These are phyloP conservation scores for Drosophila buzzatii DNA, from an alignment of 2,888 invertebrate genomes.

Conservation along the genomic window DNA sequence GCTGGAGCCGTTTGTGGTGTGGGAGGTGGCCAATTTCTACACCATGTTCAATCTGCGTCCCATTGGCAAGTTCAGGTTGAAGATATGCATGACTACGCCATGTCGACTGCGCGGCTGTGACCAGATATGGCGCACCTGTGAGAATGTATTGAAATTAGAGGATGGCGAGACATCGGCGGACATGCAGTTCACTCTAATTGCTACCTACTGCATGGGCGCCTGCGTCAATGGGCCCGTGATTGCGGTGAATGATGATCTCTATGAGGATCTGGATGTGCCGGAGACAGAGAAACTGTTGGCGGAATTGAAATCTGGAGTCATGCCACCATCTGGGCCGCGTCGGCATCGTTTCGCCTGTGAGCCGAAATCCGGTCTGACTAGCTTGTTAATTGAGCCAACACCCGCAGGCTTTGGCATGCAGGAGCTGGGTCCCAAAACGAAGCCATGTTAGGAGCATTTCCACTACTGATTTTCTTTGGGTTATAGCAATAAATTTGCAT, in stretches of 20 bases:
- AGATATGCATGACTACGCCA: slow-evolving; percentile 55
- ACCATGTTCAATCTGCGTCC: slow-evolving; percentile 54
- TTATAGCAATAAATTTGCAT: slow-evolving; percentile 56
- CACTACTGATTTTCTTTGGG: slow-evolving; percentile 19
- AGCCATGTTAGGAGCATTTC: slow-evolving; percentile 10
- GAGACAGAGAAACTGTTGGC: slow-evolving; percentile 30
- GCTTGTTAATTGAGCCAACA: slow-evolving; percentile 35
- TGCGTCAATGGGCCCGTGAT: slow-evolving; percentile 62
- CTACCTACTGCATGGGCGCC: slow-evolving; percentile 51
- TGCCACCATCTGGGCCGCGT: slow-evolving; percentile 49
- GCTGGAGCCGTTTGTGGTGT: slow-evolving; percentile 48
- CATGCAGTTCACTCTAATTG: slow-evolving; percentile 60
- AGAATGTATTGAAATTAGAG: slow-evolving; percentile 28
- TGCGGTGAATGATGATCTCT: slow-evolving; percentile 59
- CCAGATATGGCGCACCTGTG: slow-evolving; percentile 33
- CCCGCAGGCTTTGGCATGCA: slow-evolving; percentile 56
- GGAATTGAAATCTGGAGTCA: slow-evolving; percentile 12
- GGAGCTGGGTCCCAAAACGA: slow-evolving; percentile 18
- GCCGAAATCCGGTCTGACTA: slow-evolving; percentile 42
- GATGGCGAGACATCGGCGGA: slow-evolving; percentile 49
- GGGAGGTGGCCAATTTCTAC: slow-evolving; percentile 59
- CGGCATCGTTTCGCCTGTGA: slow-evolving; percentile 46
- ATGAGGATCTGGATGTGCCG: slow-evolving; percentile 45
- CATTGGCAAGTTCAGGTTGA: slow-evolving; percentile 50
- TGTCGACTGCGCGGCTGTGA: slow-evolving; percentile 53